Evolutionary conservation across 2,797 vertebrate genomes (phyloP), one percentile per base, ranked within the genome.

Genomic region (Centroberyx gerrardi): DNA sequence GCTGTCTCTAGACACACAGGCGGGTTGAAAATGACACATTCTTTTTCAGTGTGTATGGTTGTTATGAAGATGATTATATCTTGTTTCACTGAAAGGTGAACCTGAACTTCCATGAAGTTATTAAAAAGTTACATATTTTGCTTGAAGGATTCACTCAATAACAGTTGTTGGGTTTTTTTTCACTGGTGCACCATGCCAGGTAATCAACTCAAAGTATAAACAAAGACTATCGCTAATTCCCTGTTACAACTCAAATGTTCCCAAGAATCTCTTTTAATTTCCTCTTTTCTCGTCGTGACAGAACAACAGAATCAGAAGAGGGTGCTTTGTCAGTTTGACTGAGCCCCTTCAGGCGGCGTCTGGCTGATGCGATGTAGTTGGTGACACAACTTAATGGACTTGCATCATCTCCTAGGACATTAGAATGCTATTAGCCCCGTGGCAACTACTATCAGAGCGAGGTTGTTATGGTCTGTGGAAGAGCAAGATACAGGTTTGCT

Each of bases 311-410:
- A 59, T 68, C 14, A 68, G 42, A 10, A 40, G 44, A 9, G 15
- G 27, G 14, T 58, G 40, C 78, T 76, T 65, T 62, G 52, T 78
- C 61, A 76, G 61, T 67, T 79, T 53, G 54, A 60, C 10, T 10
- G 42, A 48, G 42, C 59, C 53, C 81, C 89, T 84, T 65, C 49
- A 78, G 86, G 89, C 83, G 18, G 38, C 15, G 1, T 53, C 31
- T 80, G 83, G 82, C 72, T 87, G 73, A 77, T 87, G 80, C 52
- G 74, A 72, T 72, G 72, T 78, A 68, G 68, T 73, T 68, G 28
- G 65, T 85, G 78, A 87, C 83, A 80, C 40, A 58, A 46, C 56
- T 70, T 89, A 88, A 92, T 88, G 58, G 75, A 84, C 80, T 87
- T 78, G 53, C 68, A 61, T 68, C 52, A 75, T 82, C 76, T 85